Percentiles rank a stretch among this genome's conserved stretches.
Conservation (phyloP, 2,113 vertebrate species). For the Uropsilus gracilis region DNA sequence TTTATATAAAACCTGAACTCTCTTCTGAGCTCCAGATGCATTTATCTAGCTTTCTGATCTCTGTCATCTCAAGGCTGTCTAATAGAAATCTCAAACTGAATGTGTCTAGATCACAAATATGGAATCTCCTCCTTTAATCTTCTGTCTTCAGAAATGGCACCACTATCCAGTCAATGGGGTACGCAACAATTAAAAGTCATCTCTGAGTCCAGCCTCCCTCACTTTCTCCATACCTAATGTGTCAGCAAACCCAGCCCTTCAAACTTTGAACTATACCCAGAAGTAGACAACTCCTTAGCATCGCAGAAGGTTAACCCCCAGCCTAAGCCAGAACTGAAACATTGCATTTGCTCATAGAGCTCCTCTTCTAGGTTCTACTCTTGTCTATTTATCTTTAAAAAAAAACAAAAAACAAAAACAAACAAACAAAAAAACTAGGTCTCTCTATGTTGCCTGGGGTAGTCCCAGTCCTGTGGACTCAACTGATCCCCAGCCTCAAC, state of each 20-base stretch:
- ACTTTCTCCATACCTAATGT: background rate
- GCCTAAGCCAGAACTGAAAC: no score
- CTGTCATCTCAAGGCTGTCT: background rate
- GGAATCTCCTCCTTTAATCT: background rate
- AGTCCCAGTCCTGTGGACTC: no score
- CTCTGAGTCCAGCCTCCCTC: background rate
- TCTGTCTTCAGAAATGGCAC: background rate
- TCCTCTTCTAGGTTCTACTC: no score
- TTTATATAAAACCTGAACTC: background rate
- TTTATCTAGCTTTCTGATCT: background rate
- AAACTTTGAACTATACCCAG: background rate
- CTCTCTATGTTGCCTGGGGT: no score
- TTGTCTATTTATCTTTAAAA: no score
- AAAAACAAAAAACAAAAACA: no score
- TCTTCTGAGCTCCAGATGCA: background rate
- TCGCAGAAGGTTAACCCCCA: no score
- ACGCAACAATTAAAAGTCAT: background rate
- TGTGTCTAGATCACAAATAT: background rate
- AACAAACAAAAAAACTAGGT: no score
- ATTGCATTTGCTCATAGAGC: no score
- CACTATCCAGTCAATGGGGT: background rate
- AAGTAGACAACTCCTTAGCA: background rate
- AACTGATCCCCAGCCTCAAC: no score
- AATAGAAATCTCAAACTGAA: background rate
- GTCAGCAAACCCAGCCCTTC: no score